phyloP scores from a whole-genome alignment of 2,797 vertebrate species.

The Myoxocephalus aenaeus region DNA sequence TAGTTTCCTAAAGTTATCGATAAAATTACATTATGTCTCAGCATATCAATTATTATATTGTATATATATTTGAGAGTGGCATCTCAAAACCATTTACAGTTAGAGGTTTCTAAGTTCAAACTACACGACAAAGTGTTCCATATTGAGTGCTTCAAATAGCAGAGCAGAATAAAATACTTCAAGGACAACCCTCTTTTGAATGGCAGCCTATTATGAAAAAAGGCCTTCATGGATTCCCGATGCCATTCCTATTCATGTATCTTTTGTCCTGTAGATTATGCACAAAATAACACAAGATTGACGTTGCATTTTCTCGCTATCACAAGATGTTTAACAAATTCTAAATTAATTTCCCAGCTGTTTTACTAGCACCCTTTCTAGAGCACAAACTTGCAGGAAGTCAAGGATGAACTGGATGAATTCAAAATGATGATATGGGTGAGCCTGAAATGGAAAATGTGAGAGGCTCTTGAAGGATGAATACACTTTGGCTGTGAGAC shows the following conservation, averaged over 20 bases:
- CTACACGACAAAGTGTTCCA: background rate
- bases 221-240: background rate
- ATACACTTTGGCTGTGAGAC: constrained; percentile 50
- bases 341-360: background rate
- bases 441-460: constrained; percentile 41
- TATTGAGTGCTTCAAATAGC: background rate
- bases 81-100: background rate
- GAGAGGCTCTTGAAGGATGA: constrained; percentile 31
- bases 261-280: background rate
- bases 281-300: too few relatives aligned
- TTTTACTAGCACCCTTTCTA: background rate
- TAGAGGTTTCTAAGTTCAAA: background rate
- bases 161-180: background rate
- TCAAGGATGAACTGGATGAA: constrained; percentile 1
- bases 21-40: background rate
- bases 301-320: background rate
- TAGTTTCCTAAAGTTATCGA: background rate
- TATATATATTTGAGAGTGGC: background rate
- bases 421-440: constrained; percentile 1
- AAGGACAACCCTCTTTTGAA: background rate
- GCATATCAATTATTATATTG: background rate
- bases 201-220: background rate
- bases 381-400: constrained; percentile 6
- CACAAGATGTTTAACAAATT: background rate
- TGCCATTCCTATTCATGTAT: background rate